Evolutionary conservation across 2,113 vertebrate genomes (phyloP).

Genomic region (Gymnobelideus leadbeateri): DNA sequence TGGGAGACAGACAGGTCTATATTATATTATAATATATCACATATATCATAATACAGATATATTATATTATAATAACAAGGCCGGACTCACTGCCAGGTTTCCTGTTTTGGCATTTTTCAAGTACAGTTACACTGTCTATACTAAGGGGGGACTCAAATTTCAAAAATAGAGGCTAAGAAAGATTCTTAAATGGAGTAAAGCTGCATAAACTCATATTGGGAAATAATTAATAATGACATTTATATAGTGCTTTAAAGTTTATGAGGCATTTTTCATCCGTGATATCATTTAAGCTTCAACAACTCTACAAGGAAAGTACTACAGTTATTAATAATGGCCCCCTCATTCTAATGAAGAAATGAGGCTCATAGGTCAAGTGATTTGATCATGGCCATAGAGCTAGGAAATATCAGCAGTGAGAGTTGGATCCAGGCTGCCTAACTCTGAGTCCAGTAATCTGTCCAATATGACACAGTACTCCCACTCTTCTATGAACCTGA

Average conservation of each 20-base stretch:
- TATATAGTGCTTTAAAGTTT: neutral
- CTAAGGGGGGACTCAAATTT: neutral
- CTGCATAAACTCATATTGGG: neutral
- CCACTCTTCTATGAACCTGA: neutral
- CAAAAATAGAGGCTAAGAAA: slow-evolving; percentile 15
- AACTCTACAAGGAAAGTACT: neutral
- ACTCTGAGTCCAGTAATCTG: neutral
- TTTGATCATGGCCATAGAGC: neutral
- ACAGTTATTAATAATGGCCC: neutral
- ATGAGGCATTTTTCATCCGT: neutral
- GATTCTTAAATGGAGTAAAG: neutral
- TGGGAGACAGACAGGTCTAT: neutral
- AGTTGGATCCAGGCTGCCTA: neutral
- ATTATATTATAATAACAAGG: neutral
- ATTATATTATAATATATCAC: too few relatives aligned
- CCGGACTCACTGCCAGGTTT: neutral
- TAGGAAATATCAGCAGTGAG: too few relatives aligned
- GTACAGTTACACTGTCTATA: neutral
- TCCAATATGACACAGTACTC: too few relatives aligned
- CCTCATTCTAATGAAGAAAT: neutral
- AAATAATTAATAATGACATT: neutral
- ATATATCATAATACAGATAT: too few relatives aligned
- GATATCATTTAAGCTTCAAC: neutral
- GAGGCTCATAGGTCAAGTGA: neutral
- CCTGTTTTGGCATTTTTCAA: slow-evolving; percentile 8